Conservation (phyloP, 2,113 vertebrate species). For the Emydocephalus ijimae region DNA sequence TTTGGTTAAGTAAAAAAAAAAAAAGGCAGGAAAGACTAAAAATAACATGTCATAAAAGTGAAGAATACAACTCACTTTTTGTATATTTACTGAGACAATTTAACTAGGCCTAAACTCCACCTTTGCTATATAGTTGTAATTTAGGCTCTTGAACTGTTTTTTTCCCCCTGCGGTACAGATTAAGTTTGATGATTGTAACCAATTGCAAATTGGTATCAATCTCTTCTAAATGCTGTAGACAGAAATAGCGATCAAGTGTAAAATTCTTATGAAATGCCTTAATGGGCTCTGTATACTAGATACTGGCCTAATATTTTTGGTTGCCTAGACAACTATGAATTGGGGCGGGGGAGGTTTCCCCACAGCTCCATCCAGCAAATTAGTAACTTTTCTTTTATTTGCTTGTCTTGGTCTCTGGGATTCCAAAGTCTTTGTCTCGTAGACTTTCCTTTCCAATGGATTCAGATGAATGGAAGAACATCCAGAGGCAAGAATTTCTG, state of each 20-base stretch:
- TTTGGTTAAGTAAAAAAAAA: background rate
- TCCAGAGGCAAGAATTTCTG: constrained; percentile 2
- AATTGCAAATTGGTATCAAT: background rate
- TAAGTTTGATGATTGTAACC: background rate
- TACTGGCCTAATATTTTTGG: background rate
- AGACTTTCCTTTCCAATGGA: background rate
- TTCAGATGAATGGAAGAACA: background rate
- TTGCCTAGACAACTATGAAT: background rate
- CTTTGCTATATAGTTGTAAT: background rate
- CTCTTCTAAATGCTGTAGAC: background rate
- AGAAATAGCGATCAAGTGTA: background rate
- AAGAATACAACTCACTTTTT: background rate
- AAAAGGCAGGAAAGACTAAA: background rate
- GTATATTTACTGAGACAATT: background rate
- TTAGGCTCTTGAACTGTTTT: background rate
- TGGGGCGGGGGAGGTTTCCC: background rate
- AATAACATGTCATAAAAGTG: background rate
- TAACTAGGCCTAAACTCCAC: background rate
- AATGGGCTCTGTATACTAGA: background rate
- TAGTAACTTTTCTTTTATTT: background rate
- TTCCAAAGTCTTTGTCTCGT: background rate
- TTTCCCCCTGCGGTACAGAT: background rate
- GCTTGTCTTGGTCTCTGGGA: background rate
- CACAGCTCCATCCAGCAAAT: background rate
- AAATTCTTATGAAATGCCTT: background rate